Percentiles rank a stretch among this genome's conserved stretches.
Conservation (phyloP, 2,113 vertebrate species). For the Geococcyx californianus region DNA sequence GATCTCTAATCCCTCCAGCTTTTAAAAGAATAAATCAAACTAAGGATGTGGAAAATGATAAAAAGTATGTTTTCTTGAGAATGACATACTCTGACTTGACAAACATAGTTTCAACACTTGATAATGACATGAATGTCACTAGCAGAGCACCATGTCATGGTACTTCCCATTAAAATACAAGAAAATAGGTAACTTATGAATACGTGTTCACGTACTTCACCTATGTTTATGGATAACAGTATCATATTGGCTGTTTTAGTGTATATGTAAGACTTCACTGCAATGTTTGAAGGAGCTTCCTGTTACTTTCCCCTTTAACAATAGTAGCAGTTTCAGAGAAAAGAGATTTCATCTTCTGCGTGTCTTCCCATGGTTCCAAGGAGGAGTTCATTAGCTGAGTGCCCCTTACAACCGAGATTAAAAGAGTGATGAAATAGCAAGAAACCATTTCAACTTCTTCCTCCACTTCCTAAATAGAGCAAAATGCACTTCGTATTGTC, state of each 20-base stretch:
- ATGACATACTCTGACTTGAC: neutral
- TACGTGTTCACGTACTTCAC: neutral
- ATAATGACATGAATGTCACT: neutral
- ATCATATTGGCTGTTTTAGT: neutral
- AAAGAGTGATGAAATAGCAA: neutral
- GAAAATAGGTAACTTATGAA: neutral
- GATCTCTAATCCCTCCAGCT: constrained; percentile 24
- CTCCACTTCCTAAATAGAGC: neutral
- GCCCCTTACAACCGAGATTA: neutral
- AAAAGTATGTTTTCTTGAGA: neutral
- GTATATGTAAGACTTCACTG: neutral
- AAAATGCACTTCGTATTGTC: constrained; percentile 38
- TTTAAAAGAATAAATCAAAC: constrained; percentile 57
- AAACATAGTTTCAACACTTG: neutral
- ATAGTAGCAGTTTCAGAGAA: neutral
- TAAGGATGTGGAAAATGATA: constrained; percentile 13
- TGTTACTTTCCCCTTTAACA: neutral
- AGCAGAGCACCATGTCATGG: neutral
- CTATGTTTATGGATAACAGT: neutral
- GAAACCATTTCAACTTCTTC: neutral
- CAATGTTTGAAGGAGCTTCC: neutral
- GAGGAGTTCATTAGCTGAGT: neutral
- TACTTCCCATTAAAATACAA: neutral
- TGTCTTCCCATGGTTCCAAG: neutral
- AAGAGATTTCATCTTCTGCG: neutral